Conservation (phyloP, 2,888 invertebrate genomes). For the Lumbricus terrestris region DNA sequence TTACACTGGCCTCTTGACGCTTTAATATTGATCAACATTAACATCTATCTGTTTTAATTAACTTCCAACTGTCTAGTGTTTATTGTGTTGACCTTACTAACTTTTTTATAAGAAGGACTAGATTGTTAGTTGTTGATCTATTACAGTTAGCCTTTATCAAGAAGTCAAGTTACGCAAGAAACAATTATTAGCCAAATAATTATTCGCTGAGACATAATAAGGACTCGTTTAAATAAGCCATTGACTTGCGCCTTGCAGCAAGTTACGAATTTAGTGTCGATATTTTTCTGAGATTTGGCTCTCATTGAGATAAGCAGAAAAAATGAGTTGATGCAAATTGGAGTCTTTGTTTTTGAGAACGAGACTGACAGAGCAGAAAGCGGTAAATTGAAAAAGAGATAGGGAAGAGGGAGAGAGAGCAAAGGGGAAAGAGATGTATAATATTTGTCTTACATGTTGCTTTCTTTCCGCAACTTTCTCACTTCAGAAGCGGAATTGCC, state of each 20-base stretch:
- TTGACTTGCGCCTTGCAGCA: too few relatives aligned
- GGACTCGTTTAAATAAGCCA: too few relatives aligned
- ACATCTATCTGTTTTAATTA: neutral
- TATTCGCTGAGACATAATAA: too few relatives aligned
- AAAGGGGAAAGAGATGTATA: neutral
- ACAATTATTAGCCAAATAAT: too few relatives aligned
- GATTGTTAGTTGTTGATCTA: neutral
- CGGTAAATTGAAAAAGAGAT: neutral
- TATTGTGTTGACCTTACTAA: neutral
- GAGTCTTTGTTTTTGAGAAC: too few relatives aligned
- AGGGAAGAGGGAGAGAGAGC: neutral
- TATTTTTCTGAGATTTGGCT: too few relatives aligned
- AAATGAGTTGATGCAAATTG: too few relatives aligned
- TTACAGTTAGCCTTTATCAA: neutral
- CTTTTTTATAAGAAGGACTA: neutral
- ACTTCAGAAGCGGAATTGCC: neutral
- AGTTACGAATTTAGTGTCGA: too few relatives aligned
- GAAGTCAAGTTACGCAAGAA: too few relatives aligned
- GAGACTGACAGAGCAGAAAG: neutral
- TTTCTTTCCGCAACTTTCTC: neutral
- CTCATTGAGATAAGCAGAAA: too few relatives aligned
- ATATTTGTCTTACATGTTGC: neutral
- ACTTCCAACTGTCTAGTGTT: too few relatives aligned
- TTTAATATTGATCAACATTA: neutral
- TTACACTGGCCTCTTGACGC: neutral